A percentile compares a stretch with the other conserved stretches of the same genome.
Evolutionary conservation across 2,113 vertebrate species (phyloP).

Genomic region (Daubentonia madagascariensis): DNA sequence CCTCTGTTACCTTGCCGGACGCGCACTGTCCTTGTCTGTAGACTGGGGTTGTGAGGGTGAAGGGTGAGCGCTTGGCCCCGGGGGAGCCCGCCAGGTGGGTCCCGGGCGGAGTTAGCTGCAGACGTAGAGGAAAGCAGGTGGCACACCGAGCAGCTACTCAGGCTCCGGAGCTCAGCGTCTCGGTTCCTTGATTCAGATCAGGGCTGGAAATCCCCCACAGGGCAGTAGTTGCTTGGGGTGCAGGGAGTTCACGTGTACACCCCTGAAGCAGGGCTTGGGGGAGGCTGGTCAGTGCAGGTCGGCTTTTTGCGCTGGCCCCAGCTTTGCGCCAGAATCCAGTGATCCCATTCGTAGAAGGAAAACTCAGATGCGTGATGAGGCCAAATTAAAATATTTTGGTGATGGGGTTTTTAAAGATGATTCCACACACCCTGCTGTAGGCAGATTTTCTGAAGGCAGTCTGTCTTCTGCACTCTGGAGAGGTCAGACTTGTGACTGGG

Average conservation of each 20-base stretch:
- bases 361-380: not conserved
- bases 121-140: not conserved
- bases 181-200: constrained; percentile 32
- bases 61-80: not conserved
- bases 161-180: not conserved
- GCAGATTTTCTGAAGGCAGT: not conserved
- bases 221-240: not conserved
- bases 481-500: not conserved
- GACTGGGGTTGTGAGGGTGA: not conserved
- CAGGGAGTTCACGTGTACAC: not conserved
- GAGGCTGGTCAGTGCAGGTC: not conserved
- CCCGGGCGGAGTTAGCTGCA: not conserved
- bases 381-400: not conserved
- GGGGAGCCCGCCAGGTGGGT: not conserved
- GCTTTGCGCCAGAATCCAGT: not conserved
- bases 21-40: not conserved
- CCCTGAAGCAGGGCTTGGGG: not conserved
- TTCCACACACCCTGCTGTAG: fast-evolving
- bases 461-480: not conserved
- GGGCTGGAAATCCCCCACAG: constrained; percentile 49
- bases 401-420: not conserved
- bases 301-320: not conserved
- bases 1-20: not conserved
- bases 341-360: not conserved
- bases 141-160: not conserved